Evolutionary conservation across 1,140 invertebrate species (phyloP).

Genomic region (Ostrea denselamellosa): DNA sequence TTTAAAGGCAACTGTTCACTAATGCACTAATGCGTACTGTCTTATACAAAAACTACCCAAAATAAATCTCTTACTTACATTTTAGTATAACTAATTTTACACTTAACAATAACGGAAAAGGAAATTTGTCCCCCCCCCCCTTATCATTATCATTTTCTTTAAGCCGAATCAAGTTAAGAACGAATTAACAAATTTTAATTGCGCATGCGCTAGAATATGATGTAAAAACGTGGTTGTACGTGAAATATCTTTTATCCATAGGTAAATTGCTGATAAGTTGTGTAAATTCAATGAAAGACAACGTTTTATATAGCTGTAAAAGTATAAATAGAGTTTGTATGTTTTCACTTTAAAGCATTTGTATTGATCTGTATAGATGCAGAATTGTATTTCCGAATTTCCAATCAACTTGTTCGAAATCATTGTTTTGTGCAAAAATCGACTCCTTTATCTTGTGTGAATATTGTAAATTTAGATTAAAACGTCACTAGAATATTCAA

Average conservation of each 20-base stretch:
- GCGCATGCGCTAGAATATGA: not conserved
- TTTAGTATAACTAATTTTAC: too few species aligned
- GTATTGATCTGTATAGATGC: not conserved
- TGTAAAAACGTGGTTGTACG: conserved; percentile 21
- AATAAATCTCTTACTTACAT: too few species aligned
- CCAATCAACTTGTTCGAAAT: not conserved
- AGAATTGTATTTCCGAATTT: not conserved
- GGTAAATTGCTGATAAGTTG: not conserved
- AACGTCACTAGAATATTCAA: not conserved
- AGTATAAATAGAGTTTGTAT: not conserved
- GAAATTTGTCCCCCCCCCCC: too few species aligned
- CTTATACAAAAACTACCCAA: too few species aligned
- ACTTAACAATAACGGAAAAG: too few species aligned
- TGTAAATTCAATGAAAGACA: not conserved
- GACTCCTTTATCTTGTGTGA: not conserved
- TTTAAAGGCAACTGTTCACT: too few species aligned
- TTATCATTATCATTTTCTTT: too few species aligned
- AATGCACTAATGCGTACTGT: too few species aligned
- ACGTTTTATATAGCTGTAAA: not conserved
- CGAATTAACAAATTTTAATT: not conserved
- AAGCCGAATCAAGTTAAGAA: not conserved
- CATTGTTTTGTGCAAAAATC: not conserved
- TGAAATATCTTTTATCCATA: not conserved
- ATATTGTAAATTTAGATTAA: not conserved
- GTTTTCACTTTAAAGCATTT: not conserved